A percentile compares a stretch with the other conserved stretches of the same genome.
Evolutionary conservation across 2,888 invertebrate genomes (phyloP).

Genomic region (Drosophila mimetica): DNA sequence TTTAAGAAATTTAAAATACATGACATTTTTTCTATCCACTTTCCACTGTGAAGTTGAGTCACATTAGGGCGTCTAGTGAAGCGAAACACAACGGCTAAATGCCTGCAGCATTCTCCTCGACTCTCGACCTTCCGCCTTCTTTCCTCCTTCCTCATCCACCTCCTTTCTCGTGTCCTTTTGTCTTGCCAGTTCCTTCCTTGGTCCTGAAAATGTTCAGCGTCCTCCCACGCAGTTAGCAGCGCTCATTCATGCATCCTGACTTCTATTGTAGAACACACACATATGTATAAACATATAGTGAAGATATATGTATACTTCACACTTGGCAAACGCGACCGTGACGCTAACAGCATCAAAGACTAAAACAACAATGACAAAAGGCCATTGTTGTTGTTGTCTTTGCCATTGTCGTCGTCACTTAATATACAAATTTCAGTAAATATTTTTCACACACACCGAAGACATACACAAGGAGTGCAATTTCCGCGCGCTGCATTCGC

Average conservation of each 20-base stretch:
- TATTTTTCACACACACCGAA: slow-evolving; percentile 55
- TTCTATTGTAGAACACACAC: slow-evolving; percentile 50
- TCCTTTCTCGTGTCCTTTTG: slow-evolving; percentile 8
- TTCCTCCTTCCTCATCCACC: neutral
- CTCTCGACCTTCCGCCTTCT: slow-evolving; percentile 1
- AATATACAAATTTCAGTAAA: slow-evolving; percentile 79
- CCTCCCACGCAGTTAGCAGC: slow-evolving; percentile 55
- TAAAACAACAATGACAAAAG: slow-evolving; percentile 46
- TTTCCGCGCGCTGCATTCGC: slow-evolving; percentile 62
- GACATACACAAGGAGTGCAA: slow-evolving; percentile 52
- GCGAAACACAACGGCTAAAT: slow-evolving; percentile 31
- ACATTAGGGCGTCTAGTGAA: slow-evolving; percentile 30
- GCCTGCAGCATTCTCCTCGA: slow-evolving; percentile 45
- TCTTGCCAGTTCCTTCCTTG: slow-evolving; percentile 10
- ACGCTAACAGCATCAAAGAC: slow-evolving; percentile 49
- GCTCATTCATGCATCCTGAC: slow-evolving; percentile 69
- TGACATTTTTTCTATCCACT: neutral
- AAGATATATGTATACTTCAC: slow-evolving; percentile 28
- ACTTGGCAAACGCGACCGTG: slow-evolving; percentile 37
- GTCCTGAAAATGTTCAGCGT: slow-evolving; percentile 16
- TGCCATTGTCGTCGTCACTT: slow-evolving; percentile 69
- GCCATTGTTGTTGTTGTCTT: slow-evolving; percentile 28
- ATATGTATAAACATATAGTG: slow-evolving; percentile 1
- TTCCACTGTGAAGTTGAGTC: slow-evolving; percentile 24
- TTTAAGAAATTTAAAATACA: too few relatives aligned